These are phyloP conservation scores for Epistrophe eligans DNA, from an alignment of 2,888 invertebrate genomes.

Conservation along the genomic window DNA sequence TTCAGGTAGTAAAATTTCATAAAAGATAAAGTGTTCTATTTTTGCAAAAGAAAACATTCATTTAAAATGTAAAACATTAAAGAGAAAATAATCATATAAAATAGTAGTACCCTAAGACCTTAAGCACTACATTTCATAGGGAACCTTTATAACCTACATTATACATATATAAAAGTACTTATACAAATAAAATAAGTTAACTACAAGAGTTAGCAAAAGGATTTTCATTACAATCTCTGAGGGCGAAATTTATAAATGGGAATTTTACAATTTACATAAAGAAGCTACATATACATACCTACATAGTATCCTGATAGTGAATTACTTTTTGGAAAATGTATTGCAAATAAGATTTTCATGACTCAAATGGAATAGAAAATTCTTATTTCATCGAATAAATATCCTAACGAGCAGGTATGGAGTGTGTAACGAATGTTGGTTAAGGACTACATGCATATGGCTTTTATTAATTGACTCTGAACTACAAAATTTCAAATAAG, in stretches of 20 bases:
- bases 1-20: neutral
- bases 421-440: neutral
- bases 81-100: no score
- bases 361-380: neutral
- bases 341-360: neutral
- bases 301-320: neutral
- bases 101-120: no score
- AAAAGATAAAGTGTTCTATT: neutral
- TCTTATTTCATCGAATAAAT: neutral
- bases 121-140: no score
- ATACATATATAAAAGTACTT: no score
- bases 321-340: no score
- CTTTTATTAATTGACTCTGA: neutral
- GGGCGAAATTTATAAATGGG: neutral
- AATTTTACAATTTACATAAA: neutral
- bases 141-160: no score
- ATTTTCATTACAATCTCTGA: neutral
- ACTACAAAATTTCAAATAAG: neutral
- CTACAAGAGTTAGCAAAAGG: neutral
- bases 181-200: no score
- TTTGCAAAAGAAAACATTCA: neutral
- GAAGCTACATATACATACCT: no score
- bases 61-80: neutral
- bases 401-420: neutral
- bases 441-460: no score